Conservation (phyloP, 2,888 invertebrate genomes). For the Drosophila longiperda region DNA sequence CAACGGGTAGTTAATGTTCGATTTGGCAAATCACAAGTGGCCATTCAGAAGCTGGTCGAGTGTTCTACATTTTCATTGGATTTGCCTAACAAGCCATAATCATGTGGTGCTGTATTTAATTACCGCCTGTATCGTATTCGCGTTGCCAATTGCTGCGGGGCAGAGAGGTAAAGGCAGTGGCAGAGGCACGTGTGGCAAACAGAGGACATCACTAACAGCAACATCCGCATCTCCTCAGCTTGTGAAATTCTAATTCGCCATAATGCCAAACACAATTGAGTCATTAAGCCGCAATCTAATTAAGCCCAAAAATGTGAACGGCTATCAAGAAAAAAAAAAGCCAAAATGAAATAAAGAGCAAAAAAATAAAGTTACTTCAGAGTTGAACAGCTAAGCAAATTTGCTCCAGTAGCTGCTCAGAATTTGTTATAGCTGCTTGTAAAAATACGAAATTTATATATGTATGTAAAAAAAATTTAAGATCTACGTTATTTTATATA, state of each 20-base stretch:
- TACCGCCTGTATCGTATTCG: constrained; percentile 54
- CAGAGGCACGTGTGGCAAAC: background rate
- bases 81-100: constrained; percentile 78
- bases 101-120: constrained; percentile 79
- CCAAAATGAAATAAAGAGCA: constrained; percentile 21
- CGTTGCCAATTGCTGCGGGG: constrained; percentile 58
- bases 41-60: constrained; percentile 49
- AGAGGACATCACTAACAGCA: constrained; percentile 27
- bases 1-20: constrained; percentile 52
- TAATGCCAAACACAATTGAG: constrained; percentile 77
- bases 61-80: constrained; percentile 71
- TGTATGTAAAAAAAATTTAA: constrained; percentile 17
- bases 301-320: constrained; percentile 75
- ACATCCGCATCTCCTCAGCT: constrained; percentile 12
- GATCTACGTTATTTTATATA: constrained; percentile 2
- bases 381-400: constrained; percentile 25
- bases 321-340: constrained; percentile 24
- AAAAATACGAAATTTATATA: constrained; percentile 9
- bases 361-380: constrained; percentile 6
- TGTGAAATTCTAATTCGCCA: constrained; percentile 60
- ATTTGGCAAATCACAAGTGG: constrained; percentile 46
- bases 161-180: background rate
- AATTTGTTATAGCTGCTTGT: constrained; percentile 44
- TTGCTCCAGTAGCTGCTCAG: constrained; percentile 16
- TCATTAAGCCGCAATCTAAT: constrained; percentile 80